Evolutionary conservation across 2,888 invertebrate species (phyloP).

Genomic region (Melangyna quadrimaculata): DNA sequence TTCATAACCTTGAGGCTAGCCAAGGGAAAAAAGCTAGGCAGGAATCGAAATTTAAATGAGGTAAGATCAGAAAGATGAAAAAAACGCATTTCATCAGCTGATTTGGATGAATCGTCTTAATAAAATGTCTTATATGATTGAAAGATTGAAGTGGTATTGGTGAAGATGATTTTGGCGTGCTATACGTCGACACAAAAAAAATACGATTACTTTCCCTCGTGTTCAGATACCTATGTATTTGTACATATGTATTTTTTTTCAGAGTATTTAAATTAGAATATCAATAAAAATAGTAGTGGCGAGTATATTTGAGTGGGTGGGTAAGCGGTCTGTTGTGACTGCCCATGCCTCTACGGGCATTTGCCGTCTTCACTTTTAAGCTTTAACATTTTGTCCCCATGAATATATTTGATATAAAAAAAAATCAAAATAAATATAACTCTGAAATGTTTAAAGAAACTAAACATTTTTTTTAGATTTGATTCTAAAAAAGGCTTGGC

Average conservation of each 20-base stretch:
- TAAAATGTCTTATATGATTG: slow-evolving; percentile 36
- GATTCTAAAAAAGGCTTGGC: background rate
- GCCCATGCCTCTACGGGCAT: background rate
- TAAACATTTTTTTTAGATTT: background rate
- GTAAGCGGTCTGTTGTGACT: slow-evolving; percentile 26
- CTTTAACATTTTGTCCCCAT: slow-evolving; percentile 40
- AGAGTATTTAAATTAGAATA: slow-evolving; percentile 55
- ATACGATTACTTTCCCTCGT: slow-evolving; percentile 57
- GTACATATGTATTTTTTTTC: slow-evolving; percentile 44
- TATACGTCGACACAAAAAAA: slow-evolving; percentile 50
- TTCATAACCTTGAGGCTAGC: slow-evolving; percentile 56
- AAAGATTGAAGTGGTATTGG: background rate
- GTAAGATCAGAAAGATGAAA: slow-evolving; percentile 14
- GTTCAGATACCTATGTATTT: too few species aligned
- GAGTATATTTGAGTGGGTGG: slow-evolving; percentile 58
- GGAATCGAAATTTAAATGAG: slow-evolving; percentile 11
- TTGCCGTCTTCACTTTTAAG: background rate
- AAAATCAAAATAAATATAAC: background rate
- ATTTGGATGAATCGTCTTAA: slow-evolving; percentile 58
- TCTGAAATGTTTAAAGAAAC: background rate
- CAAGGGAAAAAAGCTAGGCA: slow-evolving; percentile 20
- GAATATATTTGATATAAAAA: slow-evolving; percentile 20
- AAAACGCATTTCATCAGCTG: slow-evolving; percentile 68
- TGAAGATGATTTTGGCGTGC: background rate
- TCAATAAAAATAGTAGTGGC: slow-evolving; percentile 58